Base-by-base conservation (phyloP, 1,140 invertebrate genomes). In the Oppia nitens region DNA sequence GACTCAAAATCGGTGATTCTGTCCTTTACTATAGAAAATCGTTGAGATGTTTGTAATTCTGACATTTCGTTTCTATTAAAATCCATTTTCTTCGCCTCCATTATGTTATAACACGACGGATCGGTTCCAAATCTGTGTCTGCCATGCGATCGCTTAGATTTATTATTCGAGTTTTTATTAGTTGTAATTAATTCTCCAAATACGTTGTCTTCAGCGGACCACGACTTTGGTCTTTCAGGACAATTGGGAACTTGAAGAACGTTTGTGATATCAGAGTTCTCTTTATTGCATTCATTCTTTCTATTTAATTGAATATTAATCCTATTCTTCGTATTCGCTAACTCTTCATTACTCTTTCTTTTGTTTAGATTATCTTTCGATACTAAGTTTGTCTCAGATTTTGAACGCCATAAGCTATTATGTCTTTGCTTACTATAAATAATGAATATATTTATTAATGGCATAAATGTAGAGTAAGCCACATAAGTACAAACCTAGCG, bases 381-480 rank as follows among this genome's bases (percentile, higher is more conserved):
- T 2, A 25, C 26, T 3, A 90, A 70, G 72, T 90, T 90, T 21
- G 86, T 92, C 70, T 93, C 88, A 56, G 89, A 93, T 73, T 93
- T 91, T 47, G 87, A 90, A 57, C 88, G 77, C 67, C 74, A 77
- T 66, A 92, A 84, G 59, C 87, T 73, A 69, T 88, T 91, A 68
- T 93, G 87, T 66, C 88, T 84, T 67, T 94, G 91, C 52, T 71
- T 71, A 59, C 72, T 73, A 64, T 11, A 62, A 63, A 24, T 48
- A 53, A 40, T 48, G 24, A 61, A 53, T 32, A 52, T 2, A 57
- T 47, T 47, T 12, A 50, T 20, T 29, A 56, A 56, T 3, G 17
- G 23, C 3, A 25, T 27, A 24, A 55, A 50, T 53, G 27, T 32
- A 21, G 56, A 4, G 51, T 27, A 56, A 40, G 59, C 45, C n/a